A percentile compares a stretch with the other conserved stretches of the same genome.
Conservation (phyloP, 2,113 vertebrate species). For the Ifrita kowaldi region DNA sequence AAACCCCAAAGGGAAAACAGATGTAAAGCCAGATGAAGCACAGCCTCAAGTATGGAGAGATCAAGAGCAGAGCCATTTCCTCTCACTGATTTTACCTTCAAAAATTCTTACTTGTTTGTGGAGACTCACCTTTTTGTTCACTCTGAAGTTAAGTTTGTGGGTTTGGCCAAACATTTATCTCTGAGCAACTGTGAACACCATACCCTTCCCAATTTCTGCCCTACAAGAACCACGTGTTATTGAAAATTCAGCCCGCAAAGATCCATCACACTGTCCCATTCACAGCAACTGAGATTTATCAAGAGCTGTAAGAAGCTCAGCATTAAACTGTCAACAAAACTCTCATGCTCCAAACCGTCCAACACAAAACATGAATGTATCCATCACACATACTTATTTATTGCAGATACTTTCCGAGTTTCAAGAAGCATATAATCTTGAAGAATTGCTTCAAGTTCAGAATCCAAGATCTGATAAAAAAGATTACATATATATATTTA, state of each 20-base stretch:
- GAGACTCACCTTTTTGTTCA: neutral
- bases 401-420: neutral
- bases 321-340: constrained; percentile 4
- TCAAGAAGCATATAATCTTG: neutral
- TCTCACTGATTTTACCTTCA: neutral
- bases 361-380: neutral
- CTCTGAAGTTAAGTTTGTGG: neutral
- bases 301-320: neutral
- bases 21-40: neutral
- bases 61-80: neutral
- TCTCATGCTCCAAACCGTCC: neutral
- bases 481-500: neutral
- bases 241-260: neutral
- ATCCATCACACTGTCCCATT: neutral
- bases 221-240: neutral
- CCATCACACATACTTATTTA: neutral
- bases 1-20: neutral
- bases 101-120: neutral
- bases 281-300: neutral
- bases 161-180: neutral
- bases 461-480: constrained; percentile 24
- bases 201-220: neutral
- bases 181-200: neutral
- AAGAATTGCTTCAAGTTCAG: neutral
- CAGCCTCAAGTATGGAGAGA: neutral